Evolutionary conservation across 1,140 invertebrate genomes (phyloP), one percentile per base, ranked within the genome.

Genomic region (Aphis craccivora): DNA sequence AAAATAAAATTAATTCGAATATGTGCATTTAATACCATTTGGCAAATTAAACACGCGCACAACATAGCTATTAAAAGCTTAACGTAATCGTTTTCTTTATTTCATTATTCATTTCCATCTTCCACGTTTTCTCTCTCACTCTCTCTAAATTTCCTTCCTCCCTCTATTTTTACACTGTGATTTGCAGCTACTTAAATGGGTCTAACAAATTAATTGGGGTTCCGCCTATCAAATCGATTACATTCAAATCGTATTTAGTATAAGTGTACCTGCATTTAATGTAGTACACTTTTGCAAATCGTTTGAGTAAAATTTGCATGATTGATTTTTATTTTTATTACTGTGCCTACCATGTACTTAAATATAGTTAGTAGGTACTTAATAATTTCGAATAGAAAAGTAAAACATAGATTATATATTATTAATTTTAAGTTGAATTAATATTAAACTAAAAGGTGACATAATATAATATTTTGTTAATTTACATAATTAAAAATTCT

Each of bases 1-100:
- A 55, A 87, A 93, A 86, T 11, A 25, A 86, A 55, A 93, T 86
- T 53, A 53, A 93, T 93, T 93, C 81, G 91, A 84, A 93, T 93
- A 93, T 93, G 76, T 93, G 91, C 91, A 43, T 93, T 93, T 86
- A 35, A 93, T 93, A 55, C 91, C 91, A 93, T 93, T 93, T 93
- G 76, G 91, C 81, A 93, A 93, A 93, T 93, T 93, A 93, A 93
- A 93, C 76, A 93, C n/a, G 76, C 76, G 91, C 76, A n/a, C 76
- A 83, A 81, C 45, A 84, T 37, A 83, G 90, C 90, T 92, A 92
- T 92, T 92, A 92, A 92, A 37, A 93, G 91, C 91, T 93, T 86
- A 93, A n/a, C 76, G 48, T 93, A 93, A 93, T 93, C 90, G 76
- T 83, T 86, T 93, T 83, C 67, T 92, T 92, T 83, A 92, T 92